Evolutionary conservation across 2,888 invertebrate genomes (phyloP).

Genomic region (Metellina segmentata): DNA sequence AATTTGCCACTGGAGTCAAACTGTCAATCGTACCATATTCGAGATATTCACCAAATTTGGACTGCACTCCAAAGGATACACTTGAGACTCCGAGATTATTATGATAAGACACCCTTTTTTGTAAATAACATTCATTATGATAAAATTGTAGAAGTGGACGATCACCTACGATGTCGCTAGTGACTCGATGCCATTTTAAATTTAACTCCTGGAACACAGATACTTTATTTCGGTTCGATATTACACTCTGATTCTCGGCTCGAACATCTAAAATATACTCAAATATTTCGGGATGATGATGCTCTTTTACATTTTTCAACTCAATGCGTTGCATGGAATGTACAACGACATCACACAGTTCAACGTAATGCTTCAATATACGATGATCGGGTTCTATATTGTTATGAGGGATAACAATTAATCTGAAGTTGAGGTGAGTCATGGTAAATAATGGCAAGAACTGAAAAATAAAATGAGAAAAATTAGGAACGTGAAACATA

Average conservation of each 20-base stretch:
- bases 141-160: slow-evolving; percentile 27
- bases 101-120: slow-evolving; percentile 5
- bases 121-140: slow-evolving; percentile 19
- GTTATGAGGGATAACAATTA: not conserved
- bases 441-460: not conserved
- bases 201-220: slow-evolving; percentile 7
- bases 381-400: slow-evolving; percentile 22
- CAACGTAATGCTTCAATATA: slow-evolving; percentile 6
- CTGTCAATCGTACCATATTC: not conserved
- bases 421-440: slow-evolving; percentile 30
- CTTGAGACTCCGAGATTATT: not conserved
- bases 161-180: not conserved
- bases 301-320: slow-evolving; percentile 17
- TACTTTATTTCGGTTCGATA: slow-evolving; percentile 19
- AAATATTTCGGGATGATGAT: slow-evolving; percentile 1
- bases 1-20: not conserved
- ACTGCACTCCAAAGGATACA: slow-evolving; percentile 36
- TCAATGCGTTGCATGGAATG: slow-evolving; percentile 24
- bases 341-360: slow-evolving; percentile 20
- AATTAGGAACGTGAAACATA: not conserved
- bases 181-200: slow-evolving; percentile 11
- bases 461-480: not conserved
- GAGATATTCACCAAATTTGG: slow-evolving; percentile 30
- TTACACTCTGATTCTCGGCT: not conserved
- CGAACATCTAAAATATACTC: slow-evolving; percentile 26